A percentile compares a stretch with the other conserved stretches of the same genome.
phyloP scores from a whole-genome alignment of 64 coral and sea anemone species.

The Actinia equina region DNA sequence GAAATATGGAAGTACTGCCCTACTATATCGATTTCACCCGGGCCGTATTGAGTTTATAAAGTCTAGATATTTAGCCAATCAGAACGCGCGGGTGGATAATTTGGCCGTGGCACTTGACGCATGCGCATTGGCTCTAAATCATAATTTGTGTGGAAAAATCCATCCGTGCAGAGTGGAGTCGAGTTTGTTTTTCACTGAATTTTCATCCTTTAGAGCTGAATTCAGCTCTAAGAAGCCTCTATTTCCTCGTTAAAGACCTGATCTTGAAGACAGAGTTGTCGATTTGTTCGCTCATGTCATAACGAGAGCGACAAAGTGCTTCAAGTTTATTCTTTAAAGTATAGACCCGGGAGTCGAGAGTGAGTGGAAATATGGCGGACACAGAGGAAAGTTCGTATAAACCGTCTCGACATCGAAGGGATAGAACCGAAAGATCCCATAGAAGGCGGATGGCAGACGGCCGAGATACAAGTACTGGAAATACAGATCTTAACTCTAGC shows the following conservation, averaged over 20 bases:
- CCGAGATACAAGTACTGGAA: slow-evolving; percentile 23
- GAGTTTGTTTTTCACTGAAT: slow-evolving; percentile 76
- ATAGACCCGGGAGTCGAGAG: slow-evolving; percentile 8
- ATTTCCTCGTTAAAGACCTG: slow-evolving; percentile 24
- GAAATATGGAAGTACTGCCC: background rate
- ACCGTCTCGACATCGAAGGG: slow-evolving; percentile 54
- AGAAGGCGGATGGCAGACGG: slow-evolving; percentile 39
- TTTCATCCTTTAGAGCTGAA: slow-evolving; percentile 37
- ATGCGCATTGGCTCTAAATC: slow-evolving; percentile 55
- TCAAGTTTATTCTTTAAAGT: slow-evolving; percentile 6
- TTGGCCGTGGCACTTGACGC: slow-evolving; percentile 49
- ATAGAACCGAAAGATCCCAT: slow-evolving; percentile 75
- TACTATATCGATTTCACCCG: slow-evolving; percentile 8
- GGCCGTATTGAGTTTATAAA: slow-evolving; percentile 15
- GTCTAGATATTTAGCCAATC: slow-evolving; percentile 63
- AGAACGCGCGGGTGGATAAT: slow-evolving; percentile 62
- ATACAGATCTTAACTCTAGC: slow-evolving; percentile 60
- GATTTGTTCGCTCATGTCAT: slow-evolving; percentile 70
- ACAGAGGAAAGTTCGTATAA: slow-evolving; percentile 67
- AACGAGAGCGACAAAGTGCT: slow-evolving; percentile 30
- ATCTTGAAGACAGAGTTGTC: slow-evolving; percentile 34
- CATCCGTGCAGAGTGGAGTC: slow-evolving; percentile 38
- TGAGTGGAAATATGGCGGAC: slow-evolving; percentile 69
- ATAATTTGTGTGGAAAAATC: slow-evolving; percentile 84
- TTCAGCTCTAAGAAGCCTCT: slow-evolving; percentile 27